phyloP scores from a whole-genome alignment of 2,113 vertebrate genomes.

The Numenius arquata region DNA sequence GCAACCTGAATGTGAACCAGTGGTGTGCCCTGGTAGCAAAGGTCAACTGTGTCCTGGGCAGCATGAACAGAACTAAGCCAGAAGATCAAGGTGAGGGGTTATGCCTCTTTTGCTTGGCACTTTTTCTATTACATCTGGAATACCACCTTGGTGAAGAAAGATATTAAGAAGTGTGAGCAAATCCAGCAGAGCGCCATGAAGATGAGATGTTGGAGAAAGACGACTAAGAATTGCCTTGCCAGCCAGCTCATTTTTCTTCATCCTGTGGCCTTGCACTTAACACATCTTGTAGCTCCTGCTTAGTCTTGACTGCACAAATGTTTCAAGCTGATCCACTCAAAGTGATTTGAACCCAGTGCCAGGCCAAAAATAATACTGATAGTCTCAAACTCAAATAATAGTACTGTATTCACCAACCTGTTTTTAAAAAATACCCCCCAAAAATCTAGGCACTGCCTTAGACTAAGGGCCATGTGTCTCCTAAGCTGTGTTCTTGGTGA shows the following conservation, averaged over 20 bases:
- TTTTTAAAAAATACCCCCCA: background rate
- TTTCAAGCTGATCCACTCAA: background rate
- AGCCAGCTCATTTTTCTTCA: background rate
- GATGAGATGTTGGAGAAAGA: background rate
- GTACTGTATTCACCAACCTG: background rate
- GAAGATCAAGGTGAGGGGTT: background rate
- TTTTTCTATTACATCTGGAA: background rate
- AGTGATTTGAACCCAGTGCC: background rate
- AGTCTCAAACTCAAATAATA: background rate
- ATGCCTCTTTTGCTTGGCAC: background rate
- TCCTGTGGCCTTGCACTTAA: background rate
- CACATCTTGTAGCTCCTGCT: background rate
- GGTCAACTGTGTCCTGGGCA: background rate
- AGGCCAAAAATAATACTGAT: background rate
- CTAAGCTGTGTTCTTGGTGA: background rate
- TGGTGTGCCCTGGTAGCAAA: background rate
- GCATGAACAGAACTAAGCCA: no score
- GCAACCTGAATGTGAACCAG: background rate
- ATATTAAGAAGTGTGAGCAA: background rate
- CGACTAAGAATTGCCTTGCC: background rate
- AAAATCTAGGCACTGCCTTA: background rate
- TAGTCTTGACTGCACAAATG: background rate
- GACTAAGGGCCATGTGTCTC: background rate
- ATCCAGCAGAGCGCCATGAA: background rate
- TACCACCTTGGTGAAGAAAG: background rate